These are phyloP conservation scores for Gymnoscopelus microlampas DNA, from an alignment of 2,797 vertebrate genomes.

Conservation along the genomic window DNA sequence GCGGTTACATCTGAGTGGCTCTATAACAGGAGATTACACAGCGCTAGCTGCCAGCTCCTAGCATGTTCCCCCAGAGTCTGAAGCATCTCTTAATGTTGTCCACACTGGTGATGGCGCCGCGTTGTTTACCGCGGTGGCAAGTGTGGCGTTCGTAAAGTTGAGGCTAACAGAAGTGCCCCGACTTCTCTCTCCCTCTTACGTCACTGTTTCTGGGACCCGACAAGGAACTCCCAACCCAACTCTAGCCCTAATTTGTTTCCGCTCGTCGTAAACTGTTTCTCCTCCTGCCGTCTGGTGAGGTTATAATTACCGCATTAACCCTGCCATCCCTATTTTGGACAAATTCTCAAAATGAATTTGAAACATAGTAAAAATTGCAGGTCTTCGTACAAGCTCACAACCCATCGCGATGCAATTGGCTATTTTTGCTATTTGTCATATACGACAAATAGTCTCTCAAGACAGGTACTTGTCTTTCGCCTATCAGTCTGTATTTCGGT, in stretches of 20 bases:
- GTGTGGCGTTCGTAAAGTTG: slow-evolving; percentile 51
- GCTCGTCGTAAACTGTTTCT: slow-evolving; percentile 39
- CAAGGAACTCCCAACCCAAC: not conserved
- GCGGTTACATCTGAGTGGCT: slow-evolving; percentile 71
- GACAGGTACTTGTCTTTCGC: too few relatives aligned
- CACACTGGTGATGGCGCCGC: slow-evolving; percentile 41
- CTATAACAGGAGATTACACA: slow-evolving; percentile 71
- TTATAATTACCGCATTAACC: too few relatives aligned
- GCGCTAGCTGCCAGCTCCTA: slow-evolving; percentile 46
- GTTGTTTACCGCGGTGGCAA: slow-evolving; percentile 41
- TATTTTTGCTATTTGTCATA: too few relatives aligned
- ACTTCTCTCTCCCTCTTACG: slow-evolving; percentile 20
- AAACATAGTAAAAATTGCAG: too few relatives aligned
- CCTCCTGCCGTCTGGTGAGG: not conserved
- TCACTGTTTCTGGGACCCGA: slow-evolving; percentile 5
- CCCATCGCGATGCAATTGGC: too few relatives aligned
- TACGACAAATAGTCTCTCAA: too few relatives aligned
- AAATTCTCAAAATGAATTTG: too few relatives aligned
- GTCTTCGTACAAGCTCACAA: too few relatives aligned
- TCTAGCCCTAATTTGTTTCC: slow-evolving; percentile 63
- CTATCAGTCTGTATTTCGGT: too few relatives aligned
- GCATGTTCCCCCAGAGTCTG: slow-evolving; percentile 37
- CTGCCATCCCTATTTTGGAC: too few relatives aligned
- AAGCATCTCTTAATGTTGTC: slow-evolving; percentile 61
- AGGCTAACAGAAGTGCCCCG: slow-evolving; percentile 41